Percentiles rank a stretch among this genome's conserved stretches.
Conservation (phyloP, 2,888 invertebrate species). For the Drosophila diplacantha region DNA sequence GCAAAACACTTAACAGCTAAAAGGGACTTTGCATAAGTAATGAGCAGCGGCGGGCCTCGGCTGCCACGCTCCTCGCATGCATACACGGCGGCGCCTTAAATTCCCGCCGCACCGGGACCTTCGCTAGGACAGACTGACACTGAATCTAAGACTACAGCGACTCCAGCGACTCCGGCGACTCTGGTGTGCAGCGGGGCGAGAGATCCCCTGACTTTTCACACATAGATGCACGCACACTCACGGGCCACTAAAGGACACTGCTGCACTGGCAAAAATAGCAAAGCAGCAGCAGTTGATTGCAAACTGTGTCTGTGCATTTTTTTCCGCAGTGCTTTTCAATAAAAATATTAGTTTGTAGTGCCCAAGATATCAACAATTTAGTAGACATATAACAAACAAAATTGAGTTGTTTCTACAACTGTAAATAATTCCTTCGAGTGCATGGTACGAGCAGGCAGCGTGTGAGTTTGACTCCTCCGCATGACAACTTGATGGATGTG, state of each 20-base stretch:
- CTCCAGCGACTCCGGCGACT: constrained; percentile 20
- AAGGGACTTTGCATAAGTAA: constrained; percentile 66
- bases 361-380: not conserved
- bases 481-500: constrained; percentile 60
- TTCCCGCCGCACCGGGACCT: constrained; percentile 11
- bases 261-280: not conserved
- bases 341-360: not conserved
- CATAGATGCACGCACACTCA: constrained; percentile 49
- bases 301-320: not conserved
- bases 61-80: constrained; percentile 43
- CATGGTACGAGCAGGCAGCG: constrained; percentile 5
- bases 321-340: too few species aligned
- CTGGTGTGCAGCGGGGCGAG: constrained; percentile 32
- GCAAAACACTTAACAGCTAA: constrained; percentile 70
- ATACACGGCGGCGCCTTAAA: constrained; percentile 47
- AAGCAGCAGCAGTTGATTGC: not conserved
- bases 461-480: constrained; percentile 30
- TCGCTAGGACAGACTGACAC: constrained; percentile 16
- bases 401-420: too few species aligned
- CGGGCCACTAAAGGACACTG: constrained; percentile 13
- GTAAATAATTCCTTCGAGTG: not conserved
- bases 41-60: constrained; percentile 42
- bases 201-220: constrained; percentile 53
- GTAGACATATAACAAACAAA: not conserved
- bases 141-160: constrained; percentile 28